Conservation (phyloP, 2,888 invertebrate genomes). For the Drosophila formosana region DNA sequence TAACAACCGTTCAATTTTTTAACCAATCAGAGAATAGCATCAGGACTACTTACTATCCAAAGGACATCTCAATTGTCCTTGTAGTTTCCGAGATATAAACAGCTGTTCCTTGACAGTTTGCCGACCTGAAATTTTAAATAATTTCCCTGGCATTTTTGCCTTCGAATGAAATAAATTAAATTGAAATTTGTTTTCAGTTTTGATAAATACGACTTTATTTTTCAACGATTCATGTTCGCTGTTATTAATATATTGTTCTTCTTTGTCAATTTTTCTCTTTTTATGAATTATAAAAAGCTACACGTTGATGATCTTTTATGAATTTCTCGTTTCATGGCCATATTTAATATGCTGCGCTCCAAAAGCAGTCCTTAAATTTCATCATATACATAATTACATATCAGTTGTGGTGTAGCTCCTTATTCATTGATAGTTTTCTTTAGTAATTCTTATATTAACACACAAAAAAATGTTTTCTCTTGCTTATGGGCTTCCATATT, state of each 20-base stretch:
- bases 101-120: too few relatives aligned
- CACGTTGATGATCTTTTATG: constrained; percentile 45
- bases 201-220: constrained; percentile 71
- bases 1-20: too few relatives aligned
- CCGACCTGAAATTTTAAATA: too few relatives aligned
- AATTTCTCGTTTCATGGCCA: constrained; percentile 45
- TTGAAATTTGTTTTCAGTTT: not conserved
- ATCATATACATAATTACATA: constrained; percentile 50
- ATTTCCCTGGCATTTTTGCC: not conserved
- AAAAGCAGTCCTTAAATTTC: constrained; percentile 45
- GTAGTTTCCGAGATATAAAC: not conserved
- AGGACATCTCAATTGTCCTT: not conserved
- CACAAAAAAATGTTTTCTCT: constrained; percentile 41
- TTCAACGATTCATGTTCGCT: constrained; percentile 46
- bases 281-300: constrained; percentile 63
- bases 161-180: not conserved
- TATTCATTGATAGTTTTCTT: constrained; percentile 25
- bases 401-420: constrained; percentile 44
- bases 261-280: constrained; percentile 29
- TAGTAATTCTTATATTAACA: constrained; percentile 34
- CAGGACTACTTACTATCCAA: not conserved
- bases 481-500: constrained; percentile 11
- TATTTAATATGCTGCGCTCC: constrained; percentile 61
- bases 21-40: too few relatives aligned
- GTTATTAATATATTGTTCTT: constrained; percentile 21